phyloP scores from a whole-genome alignment of 2,797 vertebrate species.

The Pangasius mekongensis region DNA sequence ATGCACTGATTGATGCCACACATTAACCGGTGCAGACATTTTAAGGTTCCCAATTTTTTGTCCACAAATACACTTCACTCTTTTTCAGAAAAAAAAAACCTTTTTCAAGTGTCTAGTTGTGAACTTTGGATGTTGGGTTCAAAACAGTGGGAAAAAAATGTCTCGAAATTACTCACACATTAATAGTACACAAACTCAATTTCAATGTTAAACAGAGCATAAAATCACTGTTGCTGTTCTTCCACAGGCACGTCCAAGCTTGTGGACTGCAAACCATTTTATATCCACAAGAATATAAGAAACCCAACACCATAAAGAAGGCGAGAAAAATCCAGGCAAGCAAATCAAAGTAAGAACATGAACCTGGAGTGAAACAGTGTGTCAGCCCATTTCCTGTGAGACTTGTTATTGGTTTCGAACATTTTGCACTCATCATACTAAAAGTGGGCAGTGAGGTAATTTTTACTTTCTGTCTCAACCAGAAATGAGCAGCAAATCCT shows the following conservation, averaged over 20 bases:
- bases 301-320: not conserved
- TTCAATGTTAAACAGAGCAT: constrained; percentile 42
- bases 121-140: constrained; percentile 17
- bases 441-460: constrained; percentile 15
- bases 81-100: not conserved
- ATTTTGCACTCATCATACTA: constrained; percentile 25
- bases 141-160: not conserved
- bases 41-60: constrained; percentile 46
- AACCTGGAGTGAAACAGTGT: constrained; percentile 22
- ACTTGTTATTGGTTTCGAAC: constrained; percentile 33
- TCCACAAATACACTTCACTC: constrained; percentile 45
- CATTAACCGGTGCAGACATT: constrained; percentile 68
- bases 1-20: constrained; percentile 70
- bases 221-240: constrained; percentile 29
- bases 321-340: constrained; percentile 6
- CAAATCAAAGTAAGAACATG: constrained; percentile 23
- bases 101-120: not conserved
- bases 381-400: constrained; percentile 20
- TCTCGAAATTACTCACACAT: not conserved
- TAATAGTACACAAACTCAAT: constrained; percentile 30
- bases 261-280: constrained; percentile 20
- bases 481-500: constrained; percentile 29
- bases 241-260: constrained; percentile 17
- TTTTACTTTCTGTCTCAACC: constrained; percentile 11
- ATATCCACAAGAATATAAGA: not conserved